phyloP scores from a whole-genome alignment of 2,113 vertebrate species.

The Seriola quinqueradiata region DNA sequence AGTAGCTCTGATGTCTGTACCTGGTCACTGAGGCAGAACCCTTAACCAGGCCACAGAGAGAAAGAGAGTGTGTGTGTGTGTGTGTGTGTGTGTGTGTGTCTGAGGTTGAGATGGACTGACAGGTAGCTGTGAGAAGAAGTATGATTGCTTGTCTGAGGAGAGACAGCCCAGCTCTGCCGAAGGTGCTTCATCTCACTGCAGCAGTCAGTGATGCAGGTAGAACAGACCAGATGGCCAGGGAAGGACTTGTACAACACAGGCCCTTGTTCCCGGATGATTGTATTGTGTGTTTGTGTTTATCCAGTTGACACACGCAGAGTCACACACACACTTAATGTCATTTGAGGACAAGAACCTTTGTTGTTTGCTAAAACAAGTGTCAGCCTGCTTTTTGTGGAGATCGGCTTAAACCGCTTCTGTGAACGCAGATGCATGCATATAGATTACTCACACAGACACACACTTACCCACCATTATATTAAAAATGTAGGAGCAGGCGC shows the following conservation, averaged over 20 bases:
- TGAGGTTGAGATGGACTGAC: constrained; percentile 73
- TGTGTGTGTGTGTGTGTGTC: constrained; percentile 39
- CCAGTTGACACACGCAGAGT: constrained; percentile 27
- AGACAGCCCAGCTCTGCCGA: constrained; percentile 43
- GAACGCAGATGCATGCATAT: constrained; percentile 9
- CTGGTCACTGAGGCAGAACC: constrained; percentile 71
- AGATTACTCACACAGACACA: neutral
- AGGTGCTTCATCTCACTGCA: constrained; percentile 52
- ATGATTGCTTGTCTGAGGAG: constrained; percentile 64
- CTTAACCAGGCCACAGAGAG: constrained; percentile 53
- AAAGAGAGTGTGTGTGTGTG: constrained; percentile 21
- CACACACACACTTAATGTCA: constrained; percentile 33
- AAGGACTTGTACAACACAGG: constrained; percentile 53
- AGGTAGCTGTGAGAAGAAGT: constrained; percentile 60
- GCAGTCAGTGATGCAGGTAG: constrained; percentile 60
- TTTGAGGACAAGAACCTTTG: constrained; percentile 50
- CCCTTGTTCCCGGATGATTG: constrained; percentile 63
- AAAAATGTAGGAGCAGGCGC: constrained; percentile 6
- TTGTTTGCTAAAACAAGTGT: constrained; percentile 31
- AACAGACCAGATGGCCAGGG: constrained; percentile 67
- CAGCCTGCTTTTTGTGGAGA: constrained; percentile 16
- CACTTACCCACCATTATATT: neutral
- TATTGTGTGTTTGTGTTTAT: constrained; percentile 55
- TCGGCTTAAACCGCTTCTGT: constrained; percentile 14
- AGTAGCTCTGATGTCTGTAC: constrained; percentile 56